Conservation (phyloP, 2,113 vertebrate genomes). For the Gnathonemus echidnorhynchus region DNA sequence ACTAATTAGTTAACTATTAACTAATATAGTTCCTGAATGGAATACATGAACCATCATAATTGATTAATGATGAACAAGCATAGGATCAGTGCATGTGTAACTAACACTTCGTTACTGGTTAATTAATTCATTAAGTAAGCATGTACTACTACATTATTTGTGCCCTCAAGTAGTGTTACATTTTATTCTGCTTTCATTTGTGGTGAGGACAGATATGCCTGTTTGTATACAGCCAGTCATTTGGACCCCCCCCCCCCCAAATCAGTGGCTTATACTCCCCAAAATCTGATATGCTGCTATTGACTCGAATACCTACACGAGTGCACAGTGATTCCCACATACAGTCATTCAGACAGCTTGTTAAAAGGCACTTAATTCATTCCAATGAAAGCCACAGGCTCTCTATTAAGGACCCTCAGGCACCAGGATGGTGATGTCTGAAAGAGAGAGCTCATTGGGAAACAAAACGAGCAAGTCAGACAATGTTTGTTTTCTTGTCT, state of each 20-base stretch:
- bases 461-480: slow-evolving; percentile 42
- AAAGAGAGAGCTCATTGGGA: slow-evolving; percentile 25
- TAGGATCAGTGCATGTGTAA: not conserved
- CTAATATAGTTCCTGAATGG: not conserved
- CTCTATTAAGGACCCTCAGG: slow-evolving; percentile 41
- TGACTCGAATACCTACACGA: not conserved
- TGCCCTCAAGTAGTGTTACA: not conserved
- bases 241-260: not conserved
- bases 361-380: slow-evolving; percentile 50
- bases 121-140: not conserved
- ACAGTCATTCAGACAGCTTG: slow-evolving; percentile 45
- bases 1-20: too few species aligned
- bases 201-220: not conserved
- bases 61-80: not conserved
- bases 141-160: not conserved
- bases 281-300: slow-evolving; percentile 22
- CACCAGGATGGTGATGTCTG: slow-evolving; percentile 18
- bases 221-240: not conserved
- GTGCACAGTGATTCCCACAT: not conserved
- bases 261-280: slow-evolving; percentile 14
- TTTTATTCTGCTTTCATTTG: not conserved
- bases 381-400: slow-evolving; percentile 54
- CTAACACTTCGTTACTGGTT: not conserved
- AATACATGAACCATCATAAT: not conserved
- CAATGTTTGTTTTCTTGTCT: slow-evolving; percentile 55